Evolutionary conservation across 2,113 vertebrate genomes (phyloP).

Genomic region (Centropus unirufus): DNA sequence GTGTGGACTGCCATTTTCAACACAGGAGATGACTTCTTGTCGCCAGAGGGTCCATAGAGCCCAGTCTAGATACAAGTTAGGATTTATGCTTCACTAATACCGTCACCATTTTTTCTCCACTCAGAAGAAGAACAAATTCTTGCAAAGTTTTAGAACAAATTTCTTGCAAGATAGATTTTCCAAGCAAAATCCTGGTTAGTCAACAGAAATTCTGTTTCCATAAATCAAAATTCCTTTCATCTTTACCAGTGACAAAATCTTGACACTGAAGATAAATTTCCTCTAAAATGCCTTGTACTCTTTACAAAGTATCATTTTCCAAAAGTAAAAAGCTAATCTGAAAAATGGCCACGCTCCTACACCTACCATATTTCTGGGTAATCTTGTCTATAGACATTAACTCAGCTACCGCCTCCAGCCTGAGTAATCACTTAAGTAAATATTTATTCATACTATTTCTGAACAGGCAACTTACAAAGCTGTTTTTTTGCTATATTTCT

Average conservation of each 20-base stretch:
- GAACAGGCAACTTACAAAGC: neutral
- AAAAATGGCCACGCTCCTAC: neutral
- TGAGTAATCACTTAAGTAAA: neutral
- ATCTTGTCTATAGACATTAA: constrained; percentile 43
- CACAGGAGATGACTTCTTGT: neutral
- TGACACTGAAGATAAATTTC: neutral
- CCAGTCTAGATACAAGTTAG: neutral
- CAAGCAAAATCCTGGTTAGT: neutral
- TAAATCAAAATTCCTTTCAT: neutral
- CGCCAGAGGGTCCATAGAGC: neutral
- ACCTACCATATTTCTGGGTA: neutral
- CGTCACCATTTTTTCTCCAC: neutral
- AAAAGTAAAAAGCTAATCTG: neutral
- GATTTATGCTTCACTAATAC: neutral
- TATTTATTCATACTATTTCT: neutral
- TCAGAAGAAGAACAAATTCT: neutral
- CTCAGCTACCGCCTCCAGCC: constrained; percentile 17
- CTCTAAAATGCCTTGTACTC: neutral
- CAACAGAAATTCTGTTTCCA: neutral
- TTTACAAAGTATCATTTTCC: neutral
- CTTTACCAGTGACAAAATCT: neutral
- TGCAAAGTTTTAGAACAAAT: neutral
- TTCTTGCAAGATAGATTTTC: neutral
- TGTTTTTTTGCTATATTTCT: neutral
- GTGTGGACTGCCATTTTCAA: neutral